These are phyloP conservation scores for Chelon labrosus DNA, from an alignment of 2,797 vertebrate genomes.

Conservation along the genomic window DNA sequence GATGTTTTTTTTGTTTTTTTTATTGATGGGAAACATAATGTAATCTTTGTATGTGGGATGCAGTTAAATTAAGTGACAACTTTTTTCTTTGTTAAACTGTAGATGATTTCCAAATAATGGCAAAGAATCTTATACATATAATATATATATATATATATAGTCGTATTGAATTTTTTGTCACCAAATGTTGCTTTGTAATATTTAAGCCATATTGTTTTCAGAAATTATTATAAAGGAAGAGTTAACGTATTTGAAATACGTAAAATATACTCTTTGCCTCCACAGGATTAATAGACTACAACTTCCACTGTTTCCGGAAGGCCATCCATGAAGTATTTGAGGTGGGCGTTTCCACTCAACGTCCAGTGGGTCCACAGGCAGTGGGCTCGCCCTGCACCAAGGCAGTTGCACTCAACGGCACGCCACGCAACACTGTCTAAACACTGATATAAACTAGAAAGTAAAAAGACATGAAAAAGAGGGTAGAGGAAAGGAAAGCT, in stretches of 20 bases:
- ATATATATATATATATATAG: background rate
- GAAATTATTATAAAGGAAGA: background rate
- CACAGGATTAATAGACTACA: conserved; percentile 99
- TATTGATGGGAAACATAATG: too few relatives aligned
- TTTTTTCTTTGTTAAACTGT: too few relatives aligned
- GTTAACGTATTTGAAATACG: background rate
- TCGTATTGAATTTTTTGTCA: too few relatives aligned
- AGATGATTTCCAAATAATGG: background rate
- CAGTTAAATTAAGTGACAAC: too few relatives aligned
- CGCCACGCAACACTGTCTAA: conserved; percentile 94
- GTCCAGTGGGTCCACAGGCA: conserved; percentile 85
- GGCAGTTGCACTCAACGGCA: conserved; percentile 94
- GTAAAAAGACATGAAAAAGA: conserved; percentile 46
- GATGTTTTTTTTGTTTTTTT: too few relatives aligned
- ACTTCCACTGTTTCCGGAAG: conserved; percentile 99
- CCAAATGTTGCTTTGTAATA: background rate
- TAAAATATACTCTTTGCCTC: background rate
- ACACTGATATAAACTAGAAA: conserved; percentile 46
- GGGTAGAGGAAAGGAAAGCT: conserved; percentile 44
- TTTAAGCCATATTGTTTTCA: background rate
- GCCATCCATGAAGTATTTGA: conserved; percentile 99
- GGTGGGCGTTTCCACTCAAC: conserved; percentile 92
- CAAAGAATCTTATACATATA: background rate
- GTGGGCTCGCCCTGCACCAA: conserved; percentile 90
- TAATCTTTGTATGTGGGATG: too few relatives aligned